Percentiles rank a stretch among this genome's conserved stretches.
Conservation (phyloP, 2,113 vertebrate genomes). For the Azemiops feae region DNA sequence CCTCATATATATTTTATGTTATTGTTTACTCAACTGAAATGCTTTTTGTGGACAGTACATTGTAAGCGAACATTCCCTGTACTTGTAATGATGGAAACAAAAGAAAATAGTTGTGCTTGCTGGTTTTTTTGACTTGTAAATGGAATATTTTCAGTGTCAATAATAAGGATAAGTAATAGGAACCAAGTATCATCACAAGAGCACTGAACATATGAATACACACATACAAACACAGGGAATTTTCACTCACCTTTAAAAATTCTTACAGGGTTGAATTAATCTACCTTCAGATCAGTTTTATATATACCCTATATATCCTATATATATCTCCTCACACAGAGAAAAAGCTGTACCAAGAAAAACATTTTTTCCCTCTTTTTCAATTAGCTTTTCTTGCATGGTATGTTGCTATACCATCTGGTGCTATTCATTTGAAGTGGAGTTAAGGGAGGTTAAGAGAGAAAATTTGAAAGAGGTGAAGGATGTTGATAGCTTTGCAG, state of each 20-base stretch:
- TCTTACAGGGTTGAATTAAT: not conserved
- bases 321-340: not conserved
- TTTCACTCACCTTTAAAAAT: conserved; percentile 27
- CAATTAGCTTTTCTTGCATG: conserved; percentile 11
- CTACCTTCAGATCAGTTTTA: not conserved
- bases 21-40: conserved; percentile 11
- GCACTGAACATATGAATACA: not conserved
- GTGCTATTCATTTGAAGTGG: conserved; percentile 21
- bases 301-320: too few species aligned
- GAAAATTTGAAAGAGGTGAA: conserved; percentile 40
- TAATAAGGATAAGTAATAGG: not conserved
- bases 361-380: conserved; percentile 1
- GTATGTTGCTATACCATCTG: conserved; percentile 2
- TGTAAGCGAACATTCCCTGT: not conserved
- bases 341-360: not conserved
- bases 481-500: conserved; percentile 35
- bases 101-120: conserved; percentile 7
- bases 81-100: not conserved
- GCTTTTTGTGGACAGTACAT: not conserved
- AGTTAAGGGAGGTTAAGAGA: conserved; percentile 42
- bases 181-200: not conserved
- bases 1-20: conserved; percentile 8
- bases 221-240: accelerated
- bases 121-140: not conserved
- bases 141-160: not conserved